Evolutionary conservation across 2,113 vertebrate genomes (phyloP).

Genomic region (Vombatus ursinus): DNA sequence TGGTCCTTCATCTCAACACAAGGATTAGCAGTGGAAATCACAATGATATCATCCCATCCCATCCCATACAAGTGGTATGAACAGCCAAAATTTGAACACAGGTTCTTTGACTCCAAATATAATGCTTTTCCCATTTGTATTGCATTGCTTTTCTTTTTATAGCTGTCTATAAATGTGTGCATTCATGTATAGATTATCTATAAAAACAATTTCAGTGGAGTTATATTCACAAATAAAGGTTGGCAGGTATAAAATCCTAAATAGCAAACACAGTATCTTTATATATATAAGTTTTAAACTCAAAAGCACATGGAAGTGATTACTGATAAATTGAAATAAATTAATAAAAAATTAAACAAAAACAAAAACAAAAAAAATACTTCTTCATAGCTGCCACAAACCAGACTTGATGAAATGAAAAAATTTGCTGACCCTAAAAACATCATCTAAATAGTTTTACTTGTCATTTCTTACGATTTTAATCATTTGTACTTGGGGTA

Average conservation of each 20-base stretch:
- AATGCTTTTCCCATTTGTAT: background rate
- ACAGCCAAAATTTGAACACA: background rate
- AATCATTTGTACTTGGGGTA: background rate
- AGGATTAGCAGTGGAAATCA: background rate
- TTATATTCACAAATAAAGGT: background rate
- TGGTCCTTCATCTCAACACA: background rate
- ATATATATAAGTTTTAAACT: too few species aligned
- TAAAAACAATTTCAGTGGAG: background rate
- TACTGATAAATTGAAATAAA: too few species aligned
- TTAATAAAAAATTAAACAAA: too few species aligned
- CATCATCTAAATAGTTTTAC: background rate
- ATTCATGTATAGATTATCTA: background rate
- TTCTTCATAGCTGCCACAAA: background rate
- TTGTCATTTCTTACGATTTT: background rate
- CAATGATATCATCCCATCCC: background rate
- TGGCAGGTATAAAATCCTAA: background rate
- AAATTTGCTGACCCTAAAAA: background rate
- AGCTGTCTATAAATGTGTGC: background rate
- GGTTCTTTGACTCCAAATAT: background rate
- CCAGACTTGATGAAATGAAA: background rate
- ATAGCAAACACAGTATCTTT: background rate
- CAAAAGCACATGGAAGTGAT: too few species aligned
- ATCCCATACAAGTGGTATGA: background rate
- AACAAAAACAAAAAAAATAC: too few species aligned
- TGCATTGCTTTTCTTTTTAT: background rate